A percentile compares a stretch with the other conserved stretches of the same genome.
Evolutionary conservation across 2,797 vertebrate genomes (phyloP).

Genomic region (Chaetodon trifasciatus): DNA sequence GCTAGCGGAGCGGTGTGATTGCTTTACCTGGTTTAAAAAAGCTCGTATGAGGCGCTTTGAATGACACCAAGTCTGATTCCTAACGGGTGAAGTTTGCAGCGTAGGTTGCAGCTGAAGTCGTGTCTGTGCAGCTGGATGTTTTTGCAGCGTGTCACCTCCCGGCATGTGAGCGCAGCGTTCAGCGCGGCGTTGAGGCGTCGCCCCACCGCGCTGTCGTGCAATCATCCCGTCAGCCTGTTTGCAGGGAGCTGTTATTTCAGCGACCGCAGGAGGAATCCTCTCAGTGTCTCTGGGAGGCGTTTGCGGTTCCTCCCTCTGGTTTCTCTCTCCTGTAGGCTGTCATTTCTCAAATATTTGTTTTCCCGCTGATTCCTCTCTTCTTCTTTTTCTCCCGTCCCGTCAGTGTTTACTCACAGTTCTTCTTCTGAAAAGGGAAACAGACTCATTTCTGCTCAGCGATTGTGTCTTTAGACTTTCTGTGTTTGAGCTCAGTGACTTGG

Average conservation of each 20-base stretch:
- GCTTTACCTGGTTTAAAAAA: no score
- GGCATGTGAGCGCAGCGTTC: background rate
- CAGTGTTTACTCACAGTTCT: slow-evolving; percentile 23
- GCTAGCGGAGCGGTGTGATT: no score
- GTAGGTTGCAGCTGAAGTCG: background rate
- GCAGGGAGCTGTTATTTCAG: slow-evolving; percentile 54
- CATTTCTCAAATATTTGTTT: slow-evolving; percentile 72
- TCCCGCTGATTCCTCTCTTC: slow-evolving; percentile 35
- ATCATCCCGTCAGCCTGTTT: slow-evolving; percentile 61
- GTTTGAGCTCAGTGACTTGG: background rate
- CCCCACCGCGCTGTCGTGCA: slow-evolving; percentile 38
- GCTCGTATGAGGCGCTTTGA: no score
- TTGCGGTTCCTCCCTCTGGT: slow-evolving; percentile 49
- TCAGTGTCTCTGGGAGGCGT: slow-evolving; percentile 44
- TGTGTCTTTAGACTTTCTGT: no score
- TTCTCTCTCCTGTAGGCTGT: slow-evolving; percentile 57
- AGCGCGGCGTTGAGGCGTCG: slow-evolving; percentile 39
- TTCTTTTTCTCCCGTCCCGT: background rate
- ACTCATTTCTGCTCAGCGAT: background rate
- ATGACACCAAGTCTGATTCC: background rate
- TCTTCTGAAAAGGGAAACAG: background rate
- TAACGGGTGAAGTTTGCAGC: background rate
- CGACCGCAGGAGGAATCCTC: slow-evolving; percentile 57
- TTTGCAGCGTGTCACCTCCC: slow-evolving; percentile 14
- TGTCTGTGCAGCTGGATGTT: background rate